These are phyloP conservation scores for Caenorhabditis virilis DNA, from an alignment of 2,888 invertebrate genomes.

Conservation along the genomic window DNA sequence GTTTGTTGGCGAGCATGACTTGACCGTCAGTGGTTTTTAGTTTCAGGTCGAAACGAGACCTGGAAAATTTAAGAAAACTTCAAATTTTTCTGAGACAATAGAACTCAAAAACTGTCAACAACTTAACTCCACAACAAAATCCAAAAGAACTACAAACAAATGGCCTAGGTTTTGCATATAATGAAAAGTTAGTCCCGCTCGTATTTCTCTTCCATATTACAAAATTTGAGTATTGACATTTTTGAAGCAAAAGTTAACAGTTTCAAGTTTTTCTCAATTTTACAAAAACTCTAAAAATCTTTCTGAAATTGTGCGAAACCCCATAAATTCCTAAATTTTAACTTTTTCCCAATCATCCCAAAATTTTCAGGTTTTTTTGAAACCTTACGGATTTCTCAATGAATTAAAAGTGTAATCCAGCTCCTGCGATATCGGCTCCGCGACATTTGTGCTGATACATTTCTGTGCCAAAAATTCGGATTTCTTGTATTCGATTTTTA, in stretches of 20 bases:
- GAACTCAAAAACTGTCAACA: too few relatives aligned
- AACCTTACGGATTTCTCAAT: not conserved
- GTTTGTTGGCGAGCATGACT: not conserved
- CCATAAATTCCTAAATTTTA: too few relatives aligned
- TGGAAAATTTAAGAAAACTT: too few relatives aligned
- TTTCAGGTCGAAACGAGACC: not conserved
- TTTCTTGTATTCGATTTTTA: not conserved
- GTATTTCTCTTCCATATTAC: too few relatives aligned
- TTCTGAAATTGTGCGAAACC: not conserved
- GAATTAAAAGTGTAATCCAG: not conserved
- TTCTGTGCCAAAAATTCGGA: not conserved
- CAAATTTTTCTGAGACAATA: too few relatives aligned
- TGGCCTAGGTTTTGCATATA: too few relatives aligned
- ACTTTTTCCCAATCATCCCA: not conserved
- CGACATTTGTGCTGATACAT: not conserved
- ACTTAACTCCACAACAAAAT: too few relatives aligned
- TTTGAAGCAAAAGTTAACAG: too few relatives aligned
- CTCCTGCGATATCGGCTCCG: not conserved
- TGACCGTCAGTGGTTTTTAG: not conserved
- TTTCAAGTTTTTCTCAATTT: too few relatives aligned
- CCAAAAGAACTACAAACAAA: too few relatives aligned
- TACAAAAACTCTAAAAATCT: not conserved
- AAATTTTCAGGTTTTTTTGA: not conserved
- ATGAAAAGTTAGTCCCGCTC: too few relatives aligned
- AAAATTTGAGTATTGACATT: too few relatives aligned